Percentiles rank a stretch among this genome's conserved stretches.
These are phyloP conservation scores for Cetonia aurata DNA, from an alignment of 2,888 invertebrate species.

Conservation along the genomic window DNA sequence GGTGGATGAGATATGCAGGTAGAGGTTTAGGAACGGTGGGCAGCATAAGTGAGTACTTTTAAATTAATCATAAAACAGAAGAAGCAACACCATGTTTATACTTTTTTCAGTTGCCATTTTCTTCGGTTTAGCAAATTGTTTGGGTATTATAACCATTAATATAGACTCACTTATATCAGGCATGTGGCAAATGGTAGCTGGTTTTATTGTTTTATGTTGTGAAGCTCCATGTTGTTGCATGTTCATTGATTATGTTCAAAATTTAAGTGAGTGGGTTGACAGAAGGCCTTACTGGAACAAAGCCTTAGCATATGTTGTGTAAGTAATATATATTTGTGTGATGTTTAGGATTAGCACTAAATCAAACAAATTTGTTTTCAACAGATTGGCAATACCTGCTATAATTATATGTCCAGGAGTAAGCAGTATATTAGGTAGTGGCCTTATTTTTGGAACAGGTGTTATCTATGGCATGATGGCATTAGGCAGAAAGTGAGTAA, in stretches of 20 bases:
- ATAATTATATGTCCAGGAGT: conserved; percentile 82
- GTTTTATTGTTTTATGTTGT: conserved; percentile 87
- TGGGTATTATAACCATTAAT: conserved; percentile 74
- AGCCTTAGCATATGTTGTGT: conserved; percentile 88
- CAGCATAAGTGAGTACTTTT: conserved; percentile 79
- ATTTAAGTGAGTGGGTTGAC: conserved; percentile 86
- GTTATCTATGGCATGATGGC: conserved; percentile 95
- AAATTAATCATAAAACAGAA: conserved; percentile 20
- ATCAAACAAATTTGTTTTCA: conserved; percentile 51
- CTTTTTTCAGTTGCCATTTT: conserved; percentile 83
- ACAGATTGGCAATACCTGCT: conserved; percentile 83
- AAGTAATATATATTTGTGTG: conserved; percentile 66
- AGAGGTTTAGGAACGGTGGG: conserved; percentile 87
- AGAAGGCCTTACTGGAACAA: conserved; percentile 90
- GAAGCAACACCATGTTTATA: conserved; percentile 17
- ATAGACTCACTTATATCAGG: conserved; percentile 81
- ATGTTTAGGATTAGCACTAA: conserved; percentile 10
- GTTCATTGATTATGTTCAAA: conserved; percentile 94
- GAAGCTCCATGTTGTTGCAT: conserved; percentile 98
- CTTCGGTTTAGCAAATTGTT: conserved; percentile 82
- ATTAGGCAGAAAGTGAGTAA: conserved; percentile 92
- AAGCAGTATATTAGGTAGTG: conserved; percentile 87
- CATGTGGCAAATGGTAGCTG: conserved; percentile 89
- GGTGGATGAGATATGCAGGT: conserved; percentile 91
- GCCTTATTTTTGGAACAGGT: conserved; percentile 89